Evolutionary conservation across 2,888 invertebrate species (phyloP).

Genomic region (Pachycephus smyrnensis): DNA sequence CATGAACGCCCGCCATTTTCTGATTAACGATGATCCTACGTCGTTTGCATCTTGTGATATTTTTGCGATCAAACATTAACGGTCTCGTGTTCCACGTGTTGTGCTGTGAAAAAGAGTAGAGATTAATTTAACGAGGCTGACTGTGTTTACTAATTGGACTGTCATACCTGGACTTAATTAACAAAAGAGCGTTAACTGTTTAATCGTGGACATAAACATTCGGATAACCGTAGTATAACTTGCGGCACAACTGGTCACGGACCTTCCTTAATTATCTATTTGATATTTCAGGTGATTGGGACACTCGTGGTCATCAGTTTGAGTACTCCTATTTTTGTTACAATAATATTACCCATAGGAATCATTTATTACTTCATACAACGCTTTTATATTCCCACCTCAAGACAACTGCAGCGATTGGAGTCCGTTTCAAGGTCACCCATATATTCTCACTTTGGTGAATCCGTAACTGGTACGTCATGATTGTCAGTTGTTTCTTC

Average conservation of each 20-base stretch:
- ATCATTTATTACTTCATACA: slow-evolving; percentile 88
- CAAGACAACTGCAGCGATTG: slow-evolving; percentile 92
- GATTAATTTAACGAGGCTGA: neutral
- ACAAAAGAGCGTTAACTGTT: neutral
- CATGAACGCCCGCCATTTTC: neutral
- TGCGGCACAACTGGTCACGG: no score
- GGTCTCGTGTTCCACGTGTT: neutral
- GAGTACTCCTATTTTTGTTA: slow-evolving; percentile 85
- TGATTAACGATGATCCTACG: neutral
- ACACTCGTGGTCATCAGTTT: slow-evolving; percentile 88
- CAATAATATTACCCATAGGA: slow-evolving; percentile 84
- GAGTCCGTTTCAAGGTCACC: slow-evolving; percentile 96
- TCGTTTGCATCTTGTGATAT: neutral
- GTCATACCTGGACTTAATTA: neutral
- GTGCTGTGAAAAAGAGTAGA: neutral
- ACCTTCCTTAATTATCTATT: neutral
- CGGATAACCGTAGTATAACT: neutral
- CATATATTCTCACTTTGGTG: slow-evolving; percentile 96
- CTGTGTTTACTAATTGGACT: neutral
- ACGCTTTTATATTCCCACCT: slow-evolving; percentile 94
- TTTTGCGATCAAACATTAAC: neutral
- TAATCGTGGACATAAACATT: neutral
- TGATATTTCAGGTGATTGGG: slow-evolving; percentile 79
- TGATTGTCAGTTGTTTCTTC: neutral
- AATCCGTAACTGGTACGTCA: slow-evolving; percentile 83